phyloP scores from a whole-genome alignment of 2,888 invertebrate genomes.

The Poecilobothrus nobilitatus region DNA sequence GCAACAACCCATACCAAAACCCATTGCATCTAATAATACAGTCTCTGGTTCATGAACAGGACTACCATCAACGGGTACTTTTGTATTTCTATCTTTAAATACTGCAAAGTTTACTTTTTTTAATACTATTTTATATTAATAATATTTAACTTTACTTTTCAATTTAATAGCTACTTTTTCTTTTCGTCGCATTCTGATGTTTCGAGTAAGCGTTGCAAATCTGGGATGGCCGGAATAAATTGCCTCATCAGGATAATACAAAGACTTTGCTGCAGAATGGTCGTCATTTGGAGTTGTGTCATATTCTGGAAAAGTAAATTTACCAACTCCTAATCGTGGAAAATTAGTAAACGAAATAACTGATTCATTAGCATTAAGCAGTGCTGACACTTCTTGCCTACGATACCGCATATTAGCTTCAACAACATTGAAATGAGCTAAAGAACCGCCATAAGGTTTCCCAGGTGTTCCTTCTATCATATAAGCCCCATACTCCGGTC shows the following conservation, averaged over 20 bases:
- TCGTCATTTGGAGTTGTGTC: conserved; percentile 58
- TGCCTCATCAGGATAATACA: conserved; percentile 90
- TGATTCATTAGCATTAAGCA: conserved; percentile 69
- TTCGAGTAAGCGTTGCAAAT: conserved; percentile 84
- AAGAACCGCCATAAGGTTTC: conserved; percentile 82
- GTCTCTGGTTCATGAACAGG: conserved; percentile 74
- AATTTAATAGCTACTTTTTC: conserved; percentile 95
- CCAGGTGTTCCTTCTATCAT: conserved; percentile 99
- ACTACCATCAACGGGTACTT: conserved; percentile 73
- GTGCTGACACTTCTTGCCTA: conserved; percentile 71
- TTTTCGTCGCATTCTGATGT: conserved; percentile 83
- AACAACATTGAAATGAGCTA: conserved; percentile 96
- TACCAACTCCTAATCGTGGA: conserved; percentile 81
- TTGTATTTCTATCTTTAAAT: conserved; percentile 79
- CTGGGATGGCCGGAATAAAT: conserved; percentile 94
- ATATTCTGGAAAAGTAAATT: conserved; percentile 74
- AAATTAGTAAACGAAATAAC: conserved; percentile 88
- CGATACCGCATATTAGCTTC: conserved; percentile 94
- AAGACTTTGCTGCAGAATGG: conserved; percentile 68
- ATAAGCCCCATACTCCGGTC: conserved; percentile 97
- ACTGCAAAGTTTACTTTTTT: conserved; percentile 52
- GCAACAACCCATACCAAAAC: conserved; percentile 99
- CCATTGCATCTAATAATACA: conserved; percentile 98
- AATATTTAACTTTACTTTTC: conserved; percentile 59
- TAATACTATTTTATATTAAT: neutral